Evolutionary conservation across 2,113 vertebrate genomes (phyloP).

Genomic region (Poeciliopsis prolifica): DNA sequence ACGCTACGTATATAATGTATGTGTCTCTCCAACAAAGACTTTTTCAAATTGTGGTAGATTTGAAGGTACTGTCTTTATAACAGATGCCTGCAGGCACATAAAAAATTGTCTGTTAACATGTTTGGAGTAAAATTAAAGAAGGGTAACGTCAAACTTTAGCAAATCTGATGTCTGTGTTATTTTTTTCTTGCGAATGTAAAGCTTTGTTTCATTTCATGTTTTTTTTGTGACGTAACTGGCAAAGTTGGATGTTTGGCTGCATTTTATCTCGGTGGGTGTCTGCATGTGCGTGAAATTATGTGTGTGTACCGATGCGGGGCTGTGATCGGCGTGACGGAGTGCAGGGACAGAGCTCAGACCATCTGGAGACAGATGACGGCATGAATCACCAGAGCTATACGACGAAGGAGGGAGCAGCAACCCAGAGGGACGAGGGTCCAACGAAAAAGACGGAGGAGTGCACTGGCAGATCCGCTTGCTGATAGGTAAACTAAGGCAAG

Average conservation of each 20-base stretch:
- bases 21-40: conserved; percentile 2
- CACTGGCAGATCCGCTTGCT: conserved; percentile 39
- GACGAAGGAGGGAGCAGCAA: conserved; percentile 14
- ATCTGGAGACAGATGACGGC: conserved; percentile 74
- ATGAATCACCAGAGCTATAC: conserved; percentile 62
- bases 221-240: neutral
- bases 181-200: neutral
- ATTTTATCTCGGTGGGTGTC: neutral
- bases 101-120: neutral
- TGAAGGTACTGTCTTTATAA: conserved; percentile 1
- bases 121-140: conserved; percentile 2
- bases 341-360: conserved; percentile 63
- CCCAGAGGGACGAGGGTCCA: conserved; percentile 8
- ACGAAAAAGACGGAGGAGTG: conserved; percentile 5
- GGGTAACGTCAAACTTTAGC: conserved; percentile 1
- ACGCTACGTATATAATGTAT: conserved; percentile 1
- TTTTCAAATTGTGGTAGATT: conserved; percentile 2
- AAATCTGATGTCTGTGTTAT: neutral
- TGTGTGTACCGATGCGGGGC: conserved; percentile 43
- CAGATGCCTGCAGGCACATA: neutral
- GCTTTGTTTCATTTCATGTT: neutral
- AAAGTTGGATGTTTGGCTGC: neutral
- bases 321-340: conserved; percentile 63
- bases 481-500: conserved; percentile 25
- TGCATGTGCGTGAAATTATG: conserved; percentile 27